Evolutionary conservation across 1,140 invertebrate genomes (phyloP), one percentile per base, ranked within the genome.

Genomic region (Maconellicoccus hirsutus): DNA sequence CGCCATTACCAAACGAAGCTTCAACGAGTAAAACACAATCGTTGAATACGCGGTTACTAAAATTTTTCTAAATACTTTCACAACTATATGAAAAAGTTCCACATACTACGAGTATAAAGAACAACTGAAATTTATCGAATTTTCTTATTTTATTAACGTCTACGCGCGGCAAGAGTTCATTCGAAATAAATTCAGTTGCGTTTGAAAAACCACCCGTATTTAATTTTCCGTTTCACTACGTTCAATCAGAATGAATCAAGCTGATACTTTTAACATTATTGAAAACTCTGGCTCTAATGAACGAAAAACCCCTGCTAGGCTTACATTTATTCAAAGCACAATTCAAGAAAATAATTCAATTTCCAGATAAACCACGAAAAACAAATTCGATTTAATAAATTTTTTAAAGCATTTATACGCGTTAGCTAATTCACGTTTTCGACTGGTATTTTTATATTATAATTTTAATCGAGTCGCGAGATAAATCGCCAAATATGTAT

Each of bases 281-380:
- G 42, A 52, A 52, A 52, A 52, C 12, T 52, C n/a, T 16, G 42
- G 12, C n/a, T 52, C n/a, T 52, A 52, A 52, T 52, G 42, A 52
- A 52, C 42, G 42, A 52, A 52, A 52, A 52, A 4, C 12, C 42
- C 42, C 42, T 52, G 12, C 12, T 52, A 52, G 42, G 42, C 42
- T 52, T 52, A 52, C 42, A 52, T 52, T 52, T 52, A 52, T 52
- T 52, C 42, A 52, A 52, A 52, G 42, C 42, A 52, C 42, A 52
- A 52, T 52, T 52, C 42, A 3, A 19, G 42, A 52, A 19, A 52
- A 52, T 52, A 52, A 52, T 52, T 52, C n/a, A 52, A 52, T 52
- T 52, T 52, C 42, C n/a, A 52, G 33, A 38, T 16, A 52, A 52
- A 52, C 42, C 42, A 52, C 42, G 42, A 38, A 14, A 38, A 38